Base-by-base conservation (phyloP, 2,888 invertebrate species). In the Koerneria pararmatus region DNA sequence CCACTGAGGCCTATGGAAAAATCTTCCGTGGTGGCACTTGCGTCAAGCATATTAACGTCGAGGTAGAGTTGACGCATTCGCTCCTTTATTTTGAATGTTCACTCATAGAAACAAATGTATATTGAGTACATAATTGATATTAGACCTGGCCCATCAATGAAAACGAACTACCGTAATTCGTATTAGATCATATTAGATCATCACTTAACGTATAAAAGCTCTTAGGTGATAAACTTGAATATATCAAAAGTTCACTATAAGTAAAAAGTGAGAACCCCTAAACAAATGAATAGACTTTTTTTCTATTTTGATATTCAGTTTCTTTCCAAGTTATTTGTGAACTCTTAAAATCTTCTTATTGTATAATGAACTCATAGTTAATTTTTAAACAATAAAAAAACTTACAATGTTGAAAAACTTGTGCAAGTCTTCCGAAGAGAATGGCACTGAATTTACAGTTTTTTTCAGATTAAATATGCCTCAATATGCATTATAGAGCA, bases 1-100 rank as follows among this genome's bases (percentile, higher is more conserved):
- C 76, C 76, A 41, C 70, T 69, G 54, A 76, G 73, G 57, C 76
- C 76, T 31, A 76, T 49, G 15, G 74, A 72, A 54, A 74, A 76
- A 54, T 76, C 76, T 5, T 69, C 68, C 5, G 65, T 59, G 1
- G 74, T 74, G 2, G 74, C 69, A 1, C 71, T 71, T 24, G 76
- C 74, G 49, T 76, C 76, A 27, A 76, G 54, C 56, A 76, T 66
- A 34, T 73, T 75, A 11, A 71, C 51, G 48, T 76, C 76, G 2
- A 76, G 68, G n/a, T 75, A 67, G 49, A 76, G 70, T 63, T 75
- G 74, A 8, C 69, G 57, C 27, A 76, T 66, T 1, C 76, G 68
- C 5, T 76, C 72, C 74, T 74, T 35, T 58, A 57, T 22, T 34
- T 1, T 4, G 46, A n/a, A n/a, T n/a, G n/a, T n/a, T n/a, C n/a